These are phyloP conservation scores for Serripes groenlandicus DNA, from an alignment of 2,888 invertebrate genomes.

Conservation along the genomic window DNA sequence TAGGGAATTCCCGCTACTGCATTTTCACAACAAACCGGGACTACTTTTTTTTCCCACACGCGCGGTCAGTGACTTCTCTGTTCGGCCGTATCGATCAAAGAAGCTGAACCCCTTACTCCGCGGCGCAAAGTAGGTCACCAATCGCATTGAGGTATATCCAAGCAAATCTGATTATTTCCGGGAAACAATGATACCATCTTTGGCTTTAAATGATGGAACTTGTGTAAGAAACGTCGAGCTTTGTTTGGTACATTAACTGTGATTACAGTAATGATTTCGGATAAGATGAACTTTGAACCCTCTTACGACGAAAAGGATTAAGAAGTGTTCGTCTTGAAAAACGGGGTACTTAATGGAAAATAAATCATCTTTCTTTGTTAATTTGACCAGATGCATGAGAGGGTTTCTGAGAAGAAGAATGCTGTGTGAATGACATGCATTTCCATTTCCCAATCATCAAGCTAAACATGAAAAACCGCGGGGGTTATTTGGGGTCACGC, in stretches of 20 bases:
- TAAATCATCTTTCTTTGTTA: conserved; percentile 27
- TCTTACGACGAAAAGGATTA: neutral
- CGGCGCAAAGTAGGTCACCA: neutral
- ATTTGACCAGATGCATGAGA: conserved; percentile 27
- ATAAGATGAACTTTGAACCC: too few relatives aligned
- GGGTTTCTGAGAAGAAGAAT: conserved; percentile 17
- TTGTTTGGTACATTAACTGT: too few relatives aligned
- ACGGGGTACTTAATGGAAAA: conserved; percentile 19
- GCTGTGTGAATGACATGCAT: conserved; percentile 23
- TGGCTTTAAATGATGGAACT: too few relatives aligned
- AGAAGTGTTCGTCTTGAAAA: neutral
- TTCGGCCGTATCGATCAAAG: conserved; percentile 16
- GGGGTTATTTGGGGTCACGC: conserved; percentile 27
- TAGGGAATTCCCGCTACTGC: conserved; percentile 19
- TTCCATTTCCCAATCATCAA: conserved; percentile 13
- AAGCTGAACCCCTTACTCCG: conserved; percentile 7
- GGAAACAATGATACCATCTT: too few relatives aligned
- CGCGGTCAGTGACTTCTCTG: conserved; percentile 20
- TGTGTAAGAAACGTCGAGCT: too few relatives aligned
- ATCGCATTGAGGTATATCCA: too few relatives aligned
- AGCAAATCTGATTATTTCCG: too few relatives aligned
- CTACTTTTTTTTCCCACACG: conserved; percentile 7
- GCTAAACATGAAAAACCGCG: conserved; percentile 14
- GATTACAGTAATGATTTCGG: too few relatives aligned
- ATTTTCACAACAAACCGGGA: conserved; percentile 27